Base-by-base conservation (phyloP, 2,797 vertebrate species). In the Coluber constrictor region DNA sequence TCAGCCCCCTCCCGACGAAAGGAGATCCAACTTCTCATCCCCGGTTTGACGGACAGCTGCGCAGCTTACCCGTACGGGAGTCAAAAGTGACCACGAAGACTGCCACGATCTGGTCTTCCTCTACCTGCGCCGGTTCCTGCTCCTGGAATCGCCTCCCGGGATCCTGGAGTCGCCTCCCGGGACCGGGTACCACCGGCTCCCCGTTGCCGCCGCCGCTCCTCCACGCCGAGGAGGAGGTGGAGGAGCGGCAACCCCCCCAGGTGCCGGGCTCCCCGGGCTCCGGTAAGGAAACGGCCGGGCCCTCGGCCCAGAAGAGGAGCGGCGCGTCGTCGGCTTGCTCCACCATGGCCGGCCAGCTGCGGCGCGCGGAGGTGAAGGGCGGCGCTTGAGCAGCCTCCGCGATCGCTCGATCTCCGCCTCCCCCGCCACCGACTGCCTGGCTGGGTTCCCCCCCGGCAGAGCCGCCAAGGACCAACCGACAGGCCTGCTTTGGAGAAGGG, bases 81-180 rank as follows among this genome's bases (percentile, higher is more conserved):
- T 99, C 98, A 97, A 99, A 99, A 87, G 99, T 99, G 61, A 99
- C 99, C 94, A 99, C 99, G 92, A 99, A 99, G 92, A 99, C 99
- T 0, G 99, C 98, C 96, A 99, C 98, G 96, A 99, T 99, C 96
- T 99, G 99, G 94, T 99, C 99, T 94, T 99, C 99, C 95, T 99
- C 99, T 98, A 98, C 98, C 95, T 98, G 93, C 87, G 43, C 93
- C 96, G 54, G 87, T 63, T 93, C 94, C 96, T 94, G 57, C 16
- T 60, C 56, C 20, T 27, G 66, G 56, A 43, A 59, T 16, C 93
- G 96, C 92, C 95, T 97, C 54, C 56, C 83, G 93, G 93, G 43
- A 18, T 60, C 56, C 20, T 27, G 66, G 56, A 43, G 59, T 16
- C 93, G 96, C 92, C 95, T 97, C 54, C 56, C 83, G 93, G 93